Percentiles rank a stretch among this genome's conserved stretches.
These are phyloP conservation scores for Clytia hemisphaerica DNA, from an alignment of 30 jellyfish, hydroid and myxozoan species.

Conservation along the genomic window DNA sequence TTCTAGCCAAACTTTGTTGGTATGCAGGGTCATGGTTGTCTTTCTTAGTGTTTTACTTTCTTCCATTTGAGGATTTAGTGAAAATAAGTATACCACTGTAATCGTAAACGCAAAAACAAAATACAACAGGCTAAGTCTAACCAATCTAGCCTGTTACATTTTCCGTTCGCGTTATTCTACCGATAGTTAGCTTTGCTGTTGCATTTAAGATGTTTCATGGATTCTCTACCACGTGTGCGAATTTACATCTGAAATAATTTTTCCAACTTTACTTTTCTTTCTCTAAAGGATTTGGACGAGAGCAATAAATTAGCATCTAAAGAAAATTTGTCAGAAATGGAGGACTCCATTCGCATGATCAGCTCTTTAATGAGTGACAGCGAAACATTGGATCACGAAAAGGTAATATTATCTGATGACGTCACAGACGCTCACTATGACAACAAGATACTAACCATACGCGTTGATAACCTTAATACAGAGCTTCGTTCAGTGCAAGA, in stretches of 20 bases:
- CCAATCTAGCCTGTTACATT: too few species aligned
- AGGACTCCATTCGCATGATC: constrained; percentile 17
- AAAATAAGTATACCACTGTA: too few species aligned
- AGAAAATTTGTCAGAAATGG: constrained; percentile 15
- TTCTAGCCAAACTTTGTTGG: too few species aligned
- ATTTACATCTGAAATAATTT: background rate
- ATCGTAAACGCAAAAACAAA: too few species aligned
- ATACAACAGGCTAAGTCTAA: too few species aligned
- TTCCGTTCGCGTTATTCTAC: background rate
- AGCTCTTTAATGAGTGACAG: constrained; percentile 12
- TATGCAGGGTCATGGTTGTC: too few species aligned
- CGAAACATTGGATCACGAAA: constrained; percentile 55
- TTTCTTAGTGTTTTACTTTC: too few species aligned
- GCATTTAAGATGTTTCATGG: background rate
- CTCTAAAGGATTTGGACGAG: constrained; percentile 5
- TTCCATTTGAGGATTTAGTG: too few species aligned
- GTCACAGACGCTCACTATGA: constrained; percentile 46
- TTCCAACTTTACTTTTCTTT: background rate
- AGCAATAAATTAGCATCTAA: constrained; percentile 1
- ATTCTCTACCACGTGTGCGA: background rate
- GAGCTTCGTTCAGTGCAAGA: constrained; percentile 75
- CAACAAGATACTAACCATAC: constrained; percentile 22
- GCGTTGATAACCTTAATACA: constrained; percentile 36
- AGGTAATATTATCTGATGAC: constrained; percentile 55
- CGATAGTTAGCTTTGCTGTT: background rate